Conservation (phyloP, 2,113 vertebrate species). For the Malurus melanocephalus region DNA sequence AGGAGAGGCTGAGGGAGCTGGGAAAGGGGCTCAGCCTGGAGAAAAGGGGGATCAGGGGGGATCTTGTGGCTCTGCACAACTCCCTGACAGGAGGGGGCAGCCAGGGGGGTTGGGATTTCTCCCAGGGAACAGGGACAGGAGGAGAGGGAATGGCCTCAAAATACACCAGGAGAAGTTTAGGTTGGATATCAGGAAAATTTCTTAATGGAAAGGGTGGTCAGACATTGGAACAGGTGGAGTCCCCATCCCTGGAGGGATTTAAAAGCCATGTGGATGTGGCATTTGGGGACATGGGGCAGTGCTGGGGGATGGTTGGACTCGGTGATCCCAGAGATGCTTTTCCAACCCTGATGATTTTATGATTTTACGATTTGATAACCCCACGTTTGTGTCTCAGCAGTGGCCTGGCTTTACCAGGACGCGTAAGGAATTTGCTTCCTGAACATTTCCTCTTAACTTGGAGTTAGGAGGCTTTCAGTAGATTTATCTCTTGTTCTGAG, state of each 20-base stretch:
- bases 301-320: accelerated
- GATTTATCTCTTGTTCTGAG: not conserved
- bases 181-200: not conserved
- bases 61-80: not conserved
- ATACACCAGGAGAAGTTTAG: accelerated
- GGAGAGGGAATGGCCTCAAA: accelerated
- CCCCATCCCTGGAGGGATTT: not conserved
- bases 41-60: not conserved
- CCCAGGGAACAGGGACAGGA: not conserved
- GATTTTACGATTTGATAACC: not conserved
- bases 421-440: not conserved
- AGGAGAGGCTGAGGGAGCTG: not conserved
- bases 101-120: accelerated
- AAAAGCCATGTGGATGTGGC: accelerated
- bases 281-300: not conserved
- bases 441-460: not conserved
- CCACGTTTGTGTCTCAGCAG: not conserved
- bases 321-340: not conserved
- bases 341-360: not conserved
- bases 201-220: not conserved
- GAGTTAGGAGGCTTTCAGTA: not conserved
- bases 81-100: not conserved
- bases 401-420: not conserved
- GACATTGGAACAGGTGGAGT: accelerated
- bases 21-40: not conserved